phyloP scores from a whole-genome alignment of 2,113 vertebrate species.

The Gobio gobio region DNA sequence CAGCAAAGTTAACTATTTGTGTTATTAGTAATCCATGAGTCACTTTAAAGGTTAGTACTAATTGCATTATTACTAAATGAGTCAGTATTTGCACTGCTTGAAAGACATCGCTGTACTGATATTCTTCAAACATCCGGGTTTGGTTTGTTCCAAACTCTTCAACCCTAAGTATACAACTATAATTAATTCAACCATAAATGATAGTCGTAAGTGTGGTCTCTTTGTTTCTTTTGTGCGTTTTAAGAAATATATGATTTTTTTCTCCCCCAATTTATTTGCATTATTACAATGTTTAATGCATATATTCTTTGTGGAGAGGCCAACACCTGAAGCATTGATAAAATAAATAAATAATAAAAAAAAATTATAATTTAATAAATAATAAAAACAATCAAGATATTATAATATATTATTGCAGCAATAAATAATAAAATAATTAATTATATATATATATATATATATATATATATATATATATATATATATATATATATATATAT shows the following conservation, averaged over 20 bases:
- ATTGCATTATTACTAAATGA: slow-evolving; percentile 1
- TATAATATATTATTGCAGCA: too few relatives aligned
- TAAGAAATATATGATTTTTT: too few relatives aligned
- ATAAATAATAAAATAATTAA: too few relatives aligned
- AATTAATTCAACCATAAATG: not conserved
- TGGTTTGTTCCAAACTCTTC: not conserved
- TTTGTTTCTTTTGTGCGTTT: not conserved
- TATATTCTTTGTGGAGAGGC: not conserved
- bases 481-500: too few relatives aligned
- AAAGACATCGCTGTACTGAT: not conserved
- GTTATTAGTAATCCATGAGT: not conserved
- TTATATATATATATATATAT: too few relatives aligned
- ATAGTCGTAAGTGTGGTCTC: not conserved
- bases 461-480: too few relatives aligned
- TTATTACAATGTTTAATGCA: not conserved
- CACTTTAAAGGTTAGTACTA: not conserved
- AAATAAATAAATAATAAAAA: too few relatives aligned
- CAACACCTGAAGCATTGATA: not conserved
- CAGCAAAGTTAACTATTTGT: not conserved
- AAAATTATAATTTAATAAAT: too few relatives aligned
- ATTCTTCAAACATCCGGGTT: not conserved
- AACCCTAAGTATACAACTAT: not conserved
- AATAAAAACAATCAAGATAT: too few relatives aligned
- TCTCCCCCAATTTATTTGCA: too few relatives aligned
- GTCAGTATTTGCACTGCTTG: not conserved